Base-by-base conservation (phyloP, 2,797 vertebrate species). In the Nyctalus aviator region DNA sequence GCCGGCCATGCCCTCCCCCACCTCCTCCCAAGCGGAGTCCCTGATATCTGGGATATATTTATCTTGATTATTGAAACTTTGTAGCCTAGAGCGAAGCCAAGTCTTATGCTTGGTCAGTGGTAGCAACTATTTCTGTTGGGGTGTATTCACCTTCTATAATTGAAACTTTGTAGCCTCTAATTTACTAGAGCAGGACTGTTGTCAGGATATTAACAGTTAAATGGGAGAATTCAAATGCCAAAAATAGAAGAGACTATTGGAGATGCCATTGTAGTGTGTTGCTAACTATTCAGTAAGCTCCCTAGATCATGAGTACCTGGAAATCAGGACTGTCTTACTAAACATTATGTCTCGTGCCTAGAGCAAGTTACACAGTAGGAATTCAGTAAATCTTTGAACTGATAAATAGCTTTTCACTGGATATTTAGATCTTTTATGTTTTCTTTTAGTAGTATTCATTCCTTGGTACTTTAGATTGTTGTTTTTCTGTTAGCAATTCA, bases 361-460 rank as follows among this genome's bases (percentile, higher is more conserved):
- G 23, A 75, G 44, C 15, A 37, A 27, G 21, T 84, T 50, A 55
- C 18, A 37, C 41, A 83, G 20, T 46, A 48, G 27, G 30, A 84
- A n/a, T 78, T 84, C 50, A 75, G 1, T 73, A 88, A 44, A 35
- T 41, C 15, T 53, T 77, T 83, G 83, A 75, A 48, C 7, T 59
- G 5, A 71, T 92, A 18, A 73, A 50, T 78, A 93, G 25, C 21
- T 84, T 86, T 85, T 59, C 25, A 37, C 35, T 55, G 55, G 83
- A n/a, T 46, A 86, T 64, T 84, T 32, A 76, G 27, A 75, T 69
- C 25, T 77, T 37, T 68, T 3, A 2, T 68, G 18, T 72, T 78
- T 84, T 88, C 14, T 84, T 76, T 73, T 66, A 76, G 35, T 82
- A 64, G 35, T n/a, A 37, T 87, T 37, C 92, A 25, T 77, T 90